Evolutionary conservation across 2,888 invertebrate species (phyloP).

Genomic region (Nomada ruficornis): DNA sequence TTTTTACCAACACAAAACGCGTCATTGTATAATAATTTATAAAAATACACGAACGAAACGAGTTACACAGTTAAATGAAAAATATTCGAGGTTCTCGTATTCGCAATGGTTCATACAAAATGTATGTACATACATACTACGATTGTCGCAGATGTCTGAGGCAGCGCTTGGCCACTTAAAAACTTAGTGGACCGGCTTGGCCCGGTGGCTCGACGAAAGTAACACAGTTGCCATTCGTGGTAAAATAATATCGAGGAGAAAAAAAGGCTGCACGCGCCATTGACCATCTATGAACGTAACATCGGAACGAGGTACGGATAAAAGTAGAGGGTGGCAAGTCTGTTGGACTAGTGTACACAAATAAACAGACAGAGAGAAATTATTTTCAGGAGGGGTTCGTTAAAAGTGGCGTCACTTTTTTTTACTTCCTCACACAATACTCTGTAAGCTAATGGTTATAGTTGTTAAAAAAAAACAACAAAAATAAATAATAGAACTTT

Average conservation of each 20-base stretch:
- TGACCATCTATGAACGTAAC: constrained; percentile 70
- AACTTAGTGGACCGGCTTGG: constrained; percentile 78
- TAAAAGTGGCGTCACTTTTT: constrained; percentile 27
- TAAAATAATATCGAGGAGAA: constrained; percentile 79
- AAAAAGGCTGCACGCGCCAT: constrained; percentile 76
- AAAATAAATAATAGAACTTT: too few species aligned
- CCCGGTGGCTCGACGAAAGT: constrained; percentile 69
- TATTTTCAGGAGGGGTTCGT: constrained; percentile 39
- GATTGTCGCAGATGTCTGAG: constrained; percentile 78
- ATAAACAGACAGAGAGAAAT: constrained; percentile 54
- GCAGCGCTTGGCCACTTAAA: constrained; percentile 74
- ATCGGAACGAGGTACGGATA: constrained; percentile 25
- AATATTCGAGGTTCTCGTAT: too few species aligned
- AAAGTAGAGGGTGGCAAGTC: constrained; percentile 52
- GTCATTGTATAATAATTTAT: too few species aligned
- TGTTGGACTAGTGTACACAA: constrained; percentile 51
- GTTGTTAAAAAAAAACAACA: too few species aligned
- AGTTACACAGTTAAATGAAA: background rate
- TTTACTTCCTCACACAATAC: background rate
- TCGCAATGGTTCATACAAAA: background rate
- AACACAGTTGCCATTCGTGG: constrained; percentile 78
- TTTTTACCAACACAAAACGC: background rate
- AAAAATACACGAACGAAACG: background rate
- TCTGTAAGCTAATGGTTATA: background rate
- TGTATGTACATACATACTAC: background rate